phyloP scores from a whole-genome alignment of 2,888 invertebrate species.

The Athalia cordata region DNA sequence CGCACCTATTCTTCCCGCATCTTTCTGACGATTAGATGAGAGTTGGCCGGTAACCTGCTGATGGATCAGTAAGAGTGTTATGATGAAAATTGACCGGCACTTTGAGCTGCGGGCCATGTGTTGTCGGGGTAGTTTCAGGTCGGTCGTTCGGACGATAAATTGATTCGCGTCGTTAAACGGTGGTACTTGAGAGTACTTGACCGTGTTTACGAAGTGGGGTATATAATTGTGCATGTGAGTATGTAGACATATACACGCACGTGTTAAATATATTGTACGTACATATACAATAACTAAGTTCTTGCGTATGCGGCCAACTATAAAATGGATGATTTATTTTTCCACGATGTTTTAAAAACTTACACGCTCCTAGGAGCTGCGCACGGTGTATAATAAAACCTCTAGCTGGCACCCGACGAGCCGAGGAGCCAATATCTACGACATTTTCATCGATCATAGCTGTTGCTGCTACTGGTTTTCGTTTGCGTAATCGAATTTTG shows the following conservation, averaged over 20 bases:
- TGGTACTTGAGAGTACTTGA: conserved; percentile 39
- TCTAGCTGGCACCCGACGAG: background rate
- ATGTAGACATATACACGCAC: too few relatives aligned
- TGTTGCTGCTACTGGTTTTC: background rate
- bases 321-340: conserved; percentile 35
- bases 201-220: conserved; percentile 20
- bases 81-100: too few relatives aligned
- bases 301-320: too few relatives aligned
- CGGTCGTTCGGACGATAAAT: conserved; percentile 4
- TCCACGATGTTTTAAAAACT: conserved; percentile 14
- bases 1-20: too few relatives aligned
- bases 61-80: too few relatives aligned
- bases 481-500: conserved; percentile 2
- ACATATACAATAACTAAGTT: background rate
- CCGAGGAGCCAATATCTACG: background rate
- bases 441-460: background rate
- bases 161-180: conserved; percentile 32
- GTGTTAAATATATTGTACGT: background rate
- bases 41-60: too few relatives aligned
- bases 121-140: background rate
- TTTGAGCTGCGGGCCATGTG: conserved; percentile 5
- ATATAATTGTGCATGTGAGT: background rate
- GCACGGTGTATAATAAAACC: background rate
- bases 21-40: too few relatives aligned
- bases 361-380: background rate